Evolutionary conservation across 2,113 vertebrate species (phyloP).

Genomic region (Urocitellus parryii): DNA sequence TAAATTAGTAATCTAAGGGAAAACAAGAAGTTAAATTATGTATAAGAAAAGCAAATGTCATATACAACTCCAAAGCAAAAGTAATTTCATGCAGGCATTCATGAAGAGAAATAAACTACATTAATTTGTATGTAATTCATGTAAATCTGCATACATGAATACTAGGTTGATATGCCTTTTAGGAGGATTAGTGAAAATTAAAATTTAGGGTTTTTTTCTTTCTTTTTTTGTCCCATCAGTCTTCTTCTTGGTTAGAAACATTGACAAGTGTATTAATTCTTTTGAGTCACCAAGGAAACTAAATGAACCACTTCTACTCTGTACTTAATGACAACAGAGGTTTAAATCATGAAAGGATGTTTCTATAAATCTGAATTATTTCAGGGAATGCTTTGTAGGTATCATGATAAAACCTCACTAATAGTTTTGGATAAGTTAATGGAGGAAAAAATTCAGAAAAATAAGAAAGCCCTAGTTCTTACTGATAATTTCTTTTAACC

Average conservation of each 20-base stretch:
- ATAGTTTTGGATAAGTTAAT: background rate
- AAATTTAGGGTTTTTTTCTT: background rate
- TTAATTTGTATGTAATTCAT: background rate
- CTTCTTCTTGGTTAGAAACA: background rate
- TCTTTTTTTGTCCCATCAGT: background rate
- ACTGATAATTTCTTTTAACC: background rate
- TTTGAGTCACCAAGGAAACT: background rate
- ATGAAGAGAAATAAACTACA: background rate
- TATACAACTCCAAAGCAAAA: background rate
- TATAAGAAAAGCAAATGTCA: conserved; percentile 21
- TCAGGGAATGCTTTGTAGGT: background rate
- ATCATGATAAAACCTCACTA: background rate
- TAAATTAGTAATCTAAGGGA: background rate
- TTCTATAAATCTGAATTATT: background rate
- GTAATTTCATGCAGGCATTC: background rate
- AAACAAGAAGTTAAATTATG: background rate
- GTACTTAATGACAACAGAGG: background rate
- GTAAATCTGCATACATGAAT: background rate
- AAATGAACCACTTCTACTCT: background rate
- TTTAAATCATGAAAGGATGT: background rate
- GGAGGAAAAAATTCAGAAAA: background rate
- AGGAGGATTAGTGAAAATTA: background rate
- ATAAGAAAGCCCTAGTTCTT: background rate
- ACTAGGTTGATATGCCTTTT: background rate
- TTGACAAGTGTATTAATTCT: background rate